Evolutionary conservation across 2,797 vertebrate genomes (phyloP).

Genomic region (Arctocebus calabarensis): DNA sequence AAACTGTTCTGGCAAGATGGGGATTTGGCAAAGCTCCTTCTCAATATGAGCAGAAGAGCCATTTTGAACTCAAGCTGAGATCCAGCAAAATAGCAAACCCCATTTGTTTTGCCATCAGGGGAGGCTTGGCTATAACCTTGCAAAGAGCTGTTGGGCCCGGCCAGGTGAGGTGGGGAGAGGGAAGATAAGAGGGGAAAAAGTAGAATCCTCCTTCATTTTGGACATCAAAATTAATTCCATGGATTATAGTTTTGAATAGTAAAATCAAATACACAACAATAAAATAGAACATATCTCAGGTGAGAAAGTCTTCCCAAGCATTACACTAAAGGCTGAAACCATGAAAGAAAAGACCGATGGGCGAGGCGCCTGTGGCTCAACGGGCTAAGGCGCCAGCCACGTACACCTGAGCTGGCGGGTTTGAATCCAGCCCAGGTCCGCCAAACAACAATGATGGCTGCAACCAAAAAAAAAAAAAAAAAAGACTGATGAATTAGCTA

Average conservation of each 20-base stretch:
- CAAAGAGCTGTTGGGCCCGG: neutral
- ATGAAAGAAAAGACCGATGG: neutral
- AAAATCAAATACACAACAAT: neutral
- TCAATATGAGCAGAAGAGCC: neutral
- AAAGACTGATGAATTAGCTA: too few relatives aligned
- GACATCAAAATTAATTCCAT: neutral
- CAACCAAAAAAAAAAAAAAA: too few relatives aligned
- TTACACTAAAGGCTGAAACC: neutral
- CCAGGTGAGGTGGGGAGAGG: too few relatives aligned
- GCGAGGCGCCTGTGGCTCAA: too few relatives aligned
- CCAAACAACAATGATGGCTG: too few relatives aligned
- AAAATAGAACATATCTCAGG: neutral
- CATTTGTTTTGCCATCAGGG: neutral
- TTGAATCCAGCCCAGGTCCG: too few relatives aligned
- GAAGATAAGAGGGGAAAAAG: rapidly evolving
- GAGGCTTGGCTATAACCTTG: rapidly evolving
- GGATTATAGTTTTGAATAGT: neutral
- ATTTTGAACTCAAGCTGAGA: neutral
- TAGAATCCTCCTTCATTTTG: neutral
- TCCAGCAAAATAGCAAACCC: neutral
- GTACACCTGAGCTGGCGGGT: too few relatives aligned
- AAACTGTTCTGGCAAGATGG: neutral
- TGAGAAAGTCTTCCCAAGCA: neutral
- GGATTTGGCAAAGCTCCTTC: neutral
- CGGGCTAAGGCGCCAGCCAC: too few relatives aligned